A percentile compares a stretch with the other conserved stretches of the same genome.
These are phyloP conservation scores for Neria commutata DNA, from an alignment of 2,888 invertebrate species.

Conservation along the genomic window DNA sequence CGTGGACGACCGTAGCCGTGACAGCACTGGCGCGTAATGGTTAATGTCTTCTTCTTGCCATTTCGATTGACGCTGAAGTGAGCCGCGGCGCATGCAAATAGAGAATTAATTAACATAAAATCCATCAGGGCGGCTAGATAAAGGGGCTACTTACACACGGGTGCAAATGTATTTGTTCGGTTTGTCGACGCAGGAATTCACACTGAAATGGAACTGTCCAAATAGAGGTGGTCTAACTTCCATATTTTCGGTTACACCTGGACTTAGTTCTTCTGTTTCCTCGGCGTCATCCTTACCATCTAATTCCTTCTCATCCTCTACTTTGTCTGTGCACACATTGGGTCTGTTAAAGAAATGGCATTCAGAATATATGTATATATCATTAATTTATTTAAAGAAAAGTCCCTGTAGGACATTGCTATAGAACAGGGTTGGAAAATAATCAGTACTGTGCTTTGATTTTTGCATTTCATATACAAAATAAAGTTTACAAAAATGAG, in stretches of 20 bases:
- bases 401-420: too few species aligned
- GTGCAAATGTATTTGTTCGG: slow-evolving; percentile 60
- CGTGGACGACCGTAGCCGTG: slow-evolving; percentile 67
- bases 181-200: slow-evolving; percentile 61
- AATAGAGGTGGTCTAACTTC: slow-evolving; percentile 44
- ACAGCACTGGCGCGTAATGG: slow-evolving; percentile 72
- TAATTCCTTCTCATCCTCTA: slow-evolving; percentile 56
- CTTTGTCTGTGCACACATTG: slow-evolving; percentile 70
- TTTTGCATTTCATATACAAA: background rate
- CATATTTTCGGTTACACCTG: slow-evolving; percentile 38
- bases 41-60: slow-evolving; percentile 68
- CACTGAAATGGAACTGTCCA: slow-evolving; percentile 58
- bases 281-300: slow-evolving; percentile 37
- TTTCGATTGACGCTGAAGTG: slow-evolving; percentile 65
- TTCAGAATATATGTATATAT: background rate
- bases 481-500: too few species aligned
- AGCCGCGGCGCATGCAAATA: slow-evolving; percentile 1
- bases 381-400: too few species aligned
- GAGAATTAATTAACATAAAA: background rate
- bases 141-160: slow-evolving; percentile 55
- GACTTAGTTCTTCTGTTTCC: slow-evolving; percentile 33
- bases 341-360: slow-evolving; percentile 56
- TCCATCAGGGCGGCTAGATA: too few species aligned
- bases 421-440: too few species aligned
- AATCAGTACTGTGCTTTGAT: too few species aligned